A percentile compares a stretch with the other conserved stretches of the same genome.
Evolutionary conservation across 2,797 vertebrate genomes (phyloP).

Genomic region (Acanthurus lineatus): DNA sequence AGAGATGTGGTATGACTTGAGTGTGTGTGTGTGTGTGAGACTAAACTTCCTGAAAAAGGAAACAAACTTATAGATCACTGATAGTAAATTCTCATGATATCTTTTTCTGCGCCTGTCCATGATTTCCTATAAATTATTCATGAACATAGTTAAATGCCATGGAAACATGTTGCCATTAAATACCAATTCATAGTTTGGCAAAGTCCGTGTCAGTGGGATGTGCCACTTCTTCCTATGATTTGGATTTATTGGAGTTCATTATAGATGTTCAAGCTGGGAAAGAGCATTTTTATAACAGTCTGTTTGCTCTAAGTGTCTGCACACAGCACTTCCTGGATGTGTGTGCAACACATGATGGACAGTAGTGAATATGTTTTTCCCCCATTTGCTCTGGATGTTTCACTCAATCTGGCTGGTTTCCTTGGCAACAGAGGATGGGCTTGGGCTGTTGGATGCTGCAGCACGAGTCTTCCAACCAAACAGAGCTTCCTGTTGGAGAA

Average conservation of each 20-base stretch:
- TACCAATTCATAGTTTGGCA: slow-evolving; percentile 15
- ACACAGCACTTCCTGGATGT: slow-evolving; percentile 18
- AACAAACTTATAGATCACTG: slow-evolving; percentile 20
- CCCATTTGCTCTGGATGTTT: slow-evolving; percentile 36
- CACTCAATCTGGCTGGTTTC: slow-evolving; percentile 67
- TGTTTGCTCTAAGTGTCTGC: background rate
- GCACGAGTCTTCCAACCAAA: slow-evolving; percentile 71
- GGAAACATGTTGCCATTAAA: background rate
- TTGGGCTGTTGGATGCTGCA: slow-evolving; percentile 71
- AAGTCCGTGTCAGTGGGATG: slow-evolving; percentile 16
- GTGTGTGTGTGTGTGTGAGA: slow-evolving; percentile 13
- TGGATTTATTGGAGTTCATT: slow-evolving; percentile 21
- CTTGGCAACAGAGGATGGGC: slow-evolving; percentile 55
- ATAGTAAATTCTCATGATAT: background rate
- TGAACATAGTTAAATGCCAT: background rate
- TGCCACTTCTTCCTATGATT: slow-evolving; percentile 22
- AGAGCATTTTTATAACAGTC: slow-evolving; percentile 25
- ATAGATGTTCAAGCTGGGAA: slow-evolving; percentile 4
- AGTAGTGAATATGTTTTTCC: slow-evolving; percentile 1
- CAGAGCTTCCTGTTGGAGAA: slow-evolving; percentile 76
- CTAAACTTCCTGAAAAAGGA: slow-evolving; percentile 25
- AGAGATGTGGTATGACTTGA: slow-evolving; percentile 18
- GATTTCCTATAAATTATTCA: slow-evolving; percentile 1
- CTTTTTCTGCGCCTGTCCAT: background rate
- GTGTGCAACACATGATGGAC: slow-evolving; percentile 32